Base-by-base conservation (phyloP, 2,113 vertebrate genomes). In the Gymnocephalus cernua region DNA sequence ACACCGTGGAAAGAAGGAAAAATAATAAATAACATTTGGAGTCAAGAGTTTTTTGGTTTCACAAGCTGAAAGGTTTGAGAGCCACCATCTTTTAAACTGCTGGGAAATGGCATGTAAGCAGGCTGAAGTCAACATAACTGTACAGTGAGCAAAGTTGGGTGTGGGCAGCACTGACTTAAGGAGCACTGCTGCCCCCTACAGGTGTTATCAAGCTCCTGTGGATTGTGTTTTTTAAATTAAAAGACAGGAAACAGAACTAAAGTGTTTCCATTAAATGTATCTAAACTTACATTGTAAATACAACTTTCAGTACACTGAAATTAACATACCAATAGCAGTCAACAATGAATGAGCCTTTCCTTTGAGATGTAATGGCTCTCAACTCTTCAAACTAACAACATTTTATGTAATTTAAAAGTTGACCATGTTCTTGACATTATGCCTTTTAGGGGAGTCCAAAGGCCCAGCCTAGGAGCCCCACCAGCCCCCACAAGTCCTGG, bases 361-460 rank as follows among this genome's bases (percentile, higher is more conserved):
- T 1, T 59, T 11, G 58, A 48, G 6, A 48, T 23, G 3, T 11
- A 44, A 74, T 56, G 16, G 23, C 15, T 58, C 41, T 32, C 18
- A 53, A 63, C 13, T 2, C 2, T 35, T 62, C 8, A 32, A 32
- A 45, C 27, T 2, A 65, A 27, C 21, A 58, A 23, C 27, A 23
- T 9, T 7, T 35, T 25, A 57, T 18, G 3, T 47, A 0, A 65
- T 45, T 44, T 69, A 54, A 67, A n/a, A 10, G 2, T 11, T 11
- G 38, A 41, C 38, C 6, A 2, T 45, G 23, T 61, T 9, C 14
- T 59, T 67, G 6, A 56, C 68, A 50, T 77, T 72, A 32, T 32
- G 7, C 85, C 1, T 87, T 90, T 74, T 78, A 96, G 95, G 94
- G 86, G 7, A 93, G 94, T 76, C 83, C 93, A 6, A 94, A 92